Percentiles rank a stretch among this genome's conserved stretches.
Evolutionary conservation across 1,140 invertebrate genomes (phyloP).

Genomic region (Bombus vancouverensis): DNA sequence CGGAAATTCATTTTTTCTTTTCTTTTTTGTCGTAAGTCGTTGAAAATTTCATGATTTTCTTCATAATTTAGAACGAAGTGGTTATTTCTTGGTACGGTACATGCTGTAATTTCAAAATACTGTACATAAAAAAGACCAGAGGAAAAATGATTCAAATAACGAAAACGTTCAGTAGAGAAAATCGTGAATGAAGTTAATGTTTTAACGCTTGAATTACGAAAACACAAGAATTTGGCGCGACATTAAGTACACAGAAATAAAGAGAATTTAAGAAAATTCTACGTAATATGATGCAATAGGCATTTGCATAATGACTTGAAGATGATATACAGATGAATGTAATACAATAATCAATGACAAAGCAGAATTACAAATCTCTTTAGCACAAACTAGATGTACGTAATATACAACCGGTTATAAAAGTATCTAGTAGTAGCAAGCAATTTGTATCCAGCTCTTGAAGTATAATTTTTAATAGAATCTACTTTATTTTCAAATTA

Average conservation of each 20-base stretch:
- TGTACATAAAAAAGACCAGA: background rate
- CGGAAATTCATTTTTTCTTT: no score
- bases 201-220: background rate
- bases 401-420: background rate
- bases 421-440: background rate
- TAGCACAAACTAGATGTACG: background rate
- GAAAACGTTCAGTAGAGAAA: background rate
- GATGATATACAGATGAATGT: no score
- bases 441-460: background rate
- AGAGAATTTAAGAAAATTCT: no score
- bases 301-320: no score
- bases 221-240: no score
- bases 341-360: no score
- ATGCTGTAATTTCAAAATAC: background rate
- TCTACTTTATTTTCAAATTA: background rate
- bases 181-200: background rate
- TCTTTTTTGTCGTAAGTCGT: background rate
- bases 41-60: background rate
- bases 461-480: background rate
- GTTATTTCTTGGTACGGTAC: background rate
- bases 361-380: no score
- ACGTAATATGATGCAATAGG: no score
- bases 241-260: no score
- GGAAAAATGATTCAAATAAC: background rate
- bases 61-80: no score